These are phyloP conservation scores for Austrofundulus limnaeus DNA, from an alignment of 2,113 vertebrate genomes.

Conservation along the genomic window DNA sequence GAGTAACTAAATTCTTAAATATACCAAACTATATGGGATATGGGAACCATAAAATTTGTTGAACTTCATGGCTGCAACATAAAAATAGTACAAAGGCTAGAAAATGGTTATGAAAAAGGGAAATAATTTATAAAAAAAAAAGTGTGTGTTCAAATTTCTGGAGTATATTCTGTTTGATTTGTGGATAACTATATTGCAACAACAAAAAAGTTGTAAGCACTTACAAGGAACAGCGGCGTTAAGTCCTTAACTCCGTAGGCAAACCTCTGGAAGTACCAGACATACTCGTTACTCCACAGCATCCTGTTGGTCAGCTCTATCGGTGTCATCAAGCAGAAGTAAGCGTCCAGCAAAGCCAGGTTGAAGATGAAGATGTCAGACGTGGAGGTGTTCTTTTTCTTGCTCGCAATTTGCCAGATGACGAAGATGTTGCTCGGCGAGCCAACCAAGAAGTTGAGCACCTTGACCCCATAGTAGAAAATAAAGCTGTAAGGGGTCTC, in stretches of 20 bases:
- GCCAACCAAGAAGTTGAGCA: conserved; percentile 73
- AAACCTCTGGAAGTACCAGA: conserved; percentile 73
- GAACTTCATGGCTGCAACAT: no score
- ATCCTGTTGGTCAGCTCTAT: conserved; percentile 71
- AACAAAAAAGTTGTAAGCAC: conserved; percentile 13
- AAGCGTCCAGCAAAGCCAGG: conserved; percentile 73
- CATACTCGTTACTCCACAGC: conserved; percentile 37
- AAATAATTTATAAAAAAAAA: no score
- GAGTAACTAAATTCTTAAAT: no score
- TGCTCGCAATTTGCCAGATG: conserved; percentile 70
- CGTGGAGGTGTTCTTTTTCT: conserved; percentile 66
- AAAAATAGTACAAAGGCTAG: no score
- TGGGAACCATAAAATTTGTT: no score
- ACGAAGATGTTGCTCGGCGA: conserved; percentile 73
- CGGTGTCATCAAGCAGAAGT: conserved; percentile 75
- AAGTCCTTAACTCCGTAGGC: conserved; percentile 75
- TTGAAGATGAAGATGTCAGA: conserved; percentile 77
- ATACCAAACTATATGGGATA: conserved; percentile 5
- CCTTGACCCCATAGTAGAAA: conserved; percentile 75
- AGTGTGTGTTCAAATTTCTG: no score
- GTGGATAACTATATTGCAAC: not conserved
- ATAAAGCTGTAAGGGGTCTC: conserved; percentile 67
- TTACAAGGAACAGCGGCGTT: conserved; percentile 72
- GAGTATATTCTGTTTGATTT: not conserved
- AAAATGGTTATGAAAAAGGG: no score